Evolutionary conservation across 2,888 invertebrate species (phyloP).

Genomic region (Tipula helvola): DNA sequence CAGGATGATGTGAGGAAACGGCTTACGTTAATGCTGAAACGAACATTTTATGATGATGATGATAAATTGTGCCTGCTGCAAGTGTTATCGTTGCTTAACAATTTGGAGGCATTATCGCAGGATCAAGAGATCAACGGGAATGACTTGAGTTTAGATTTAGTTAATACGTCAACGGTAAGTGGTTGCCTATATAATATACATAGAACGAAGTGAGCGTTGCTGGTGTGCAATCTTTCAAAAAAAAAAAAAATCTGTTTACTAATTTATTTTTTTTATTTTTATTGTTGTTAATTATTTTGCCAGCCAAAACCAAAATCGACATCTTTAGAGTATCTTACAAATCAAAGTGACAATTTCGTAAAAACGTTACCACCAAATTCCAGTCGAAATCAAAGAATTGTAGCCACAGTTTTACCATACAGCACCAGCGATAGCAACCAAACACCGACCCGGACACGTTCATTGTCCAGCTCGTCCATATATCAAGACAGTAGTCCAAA

Average conservation of each 20-base stretch:
- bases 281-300: neutral
- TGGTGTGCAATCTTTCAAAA: neutral
- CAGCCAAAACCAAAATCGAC: neutral
- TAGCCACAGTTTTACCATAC: conserved; percentile 53
- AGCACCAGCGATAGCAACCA: conserved; percentile 25
- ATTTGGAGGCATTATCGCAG: conserved; percentile 40
- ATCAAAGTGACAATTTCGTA: neutral
- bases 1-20: conserved; percentile 27
- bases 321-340: neutral
- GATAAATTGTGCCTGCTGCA: conserved; percentile 52
- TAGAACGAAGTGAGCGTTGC: neutral
- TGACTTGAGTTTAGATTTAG: conserved; percentile 43
- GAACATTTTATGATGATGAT: conserved; percentile 32
- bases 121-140: conserved; percentile 33
- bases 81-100: conserved; percentile 46
- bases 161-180: conserved; percentile 24
- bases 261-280: neutral
- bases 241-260: neutral
- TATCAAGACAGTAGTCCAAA: conserved; percentile 17
- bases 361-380: conserved; percentile 17
- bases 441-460: conserved; percentile 36
- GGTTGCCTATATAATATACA: neutral
- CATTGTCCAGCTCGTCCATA: conserved; percentile 19
- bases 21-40: conserved; percentile 25
- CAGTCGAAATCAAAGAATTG: conserved; percentile 34